These are phyloP conservation scores for Paracanthobrama guichenoti DNA, from an alignment of 2,113 vertebrate species.

Conservation along the genomic window DNA sequence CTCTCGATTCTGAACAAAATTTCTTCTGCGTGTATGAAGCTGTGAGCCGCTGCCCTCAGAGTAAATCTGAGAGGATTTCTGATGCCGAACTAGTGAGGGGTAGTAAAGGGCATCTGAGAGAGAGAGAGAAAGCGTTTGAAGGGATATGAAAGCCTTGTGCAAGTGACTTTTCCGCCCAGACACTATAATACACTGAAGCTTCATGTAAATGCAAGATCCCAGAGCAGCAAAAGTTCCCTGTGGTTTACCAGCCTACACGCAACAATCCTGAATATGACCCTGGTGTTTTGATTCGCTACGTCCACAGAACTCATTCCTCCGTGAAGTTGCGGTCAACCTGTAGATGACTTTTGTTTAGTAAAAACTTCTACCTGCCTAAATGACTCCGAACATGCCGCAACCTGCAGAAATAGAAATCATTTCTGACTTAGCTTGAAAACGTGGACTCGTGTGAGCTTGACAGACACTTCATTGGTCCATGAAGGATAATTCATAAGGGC, in stretches of 20 bases:
- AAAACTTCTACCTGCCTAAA: neutral
- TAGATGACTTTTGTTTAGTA: neutral
- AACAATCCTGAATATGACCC: conserved; percentile 24
- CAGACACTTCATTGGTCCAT: conserved; percentile 14
- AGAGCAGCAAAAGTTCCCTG: conserved; percentile 13
- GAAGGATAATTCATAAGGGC: conserved; percentile 13
- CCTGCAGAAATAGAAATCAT: neutral
- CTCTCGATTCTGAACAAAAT: neutral
- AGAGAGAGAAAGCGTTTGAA: neutral
- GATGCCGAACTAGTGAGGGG: neutral
- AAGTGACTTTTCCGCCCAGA: conserved; percentile 19
- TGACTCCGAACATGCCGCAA: neutral
- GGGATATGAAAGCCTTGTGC: conserved; percentile 34
- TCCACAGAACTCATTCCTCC: neutral
- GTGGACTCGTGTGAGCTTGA: neutral
- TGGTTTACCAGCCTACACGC: neutral
- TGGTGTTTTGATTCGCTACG: neutral
- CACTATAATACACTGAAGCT: conserved; percentile 11
- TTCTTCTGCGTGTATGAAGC: neutral
- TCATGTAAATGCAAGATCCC: conserved; percentile 24
- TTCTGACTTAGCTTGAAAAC: neutral
- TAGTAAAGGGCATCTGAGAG: conserved; percentile 15
- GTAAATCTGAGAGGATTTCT: conserved; percentile 24
- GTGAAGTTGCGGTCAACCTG: neutral
- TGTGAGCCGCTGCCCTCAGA: conserved; percentile 4